Conservation (phyloP, 2,797 vertebrate genomes). For the Macroramphosus scolopax region DNA sequence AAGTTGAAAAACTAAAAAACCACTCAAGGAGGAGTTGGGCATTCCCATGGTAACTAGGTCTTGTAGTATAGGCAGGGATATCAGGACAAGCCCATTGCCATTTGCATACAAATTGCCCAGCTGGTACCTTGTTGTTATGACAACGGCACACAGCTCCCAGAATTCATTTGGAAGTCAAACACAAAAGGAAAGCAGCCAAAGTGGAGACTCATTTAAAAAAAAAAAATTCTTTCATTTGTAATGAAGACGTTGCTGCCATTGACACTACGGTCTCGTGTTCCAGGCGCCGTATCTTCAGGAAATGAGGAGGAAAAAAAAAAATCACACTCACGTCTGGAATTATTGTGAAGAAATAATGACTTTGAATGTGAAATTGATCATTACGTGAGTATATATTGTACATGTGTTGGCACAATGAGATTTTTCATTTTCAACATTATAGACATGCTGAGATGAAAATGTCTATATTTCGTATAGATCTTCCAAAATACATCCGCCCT, state of each 20-base stretch:
- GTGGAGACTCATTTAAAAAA: conserved; percentile 52
- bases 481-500: not conserved
- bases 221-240: conserved; percentile 41
- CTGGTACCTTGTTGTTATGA: conserved; percentile 84
- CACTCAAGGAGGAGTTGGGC: conserved; percentile 49
- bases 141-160: conserved; percentile 78
- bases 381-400: not conserved
- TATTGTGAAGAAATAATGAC: conserved; percentile 2
- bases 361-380: not conserved
- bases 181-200: conserved; percentile 63
- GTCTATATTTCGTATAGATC: too few species aligned
- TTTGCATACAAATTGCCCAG: conserved; percentile 86
- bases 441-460: too few species aligned
- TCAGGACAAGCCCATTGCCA: conserved; percentile 71
- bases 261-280: conserved; percentile 23
- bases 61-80: conserved; percentile 63
- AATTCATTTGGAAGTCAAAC: conserved; percentile 73
- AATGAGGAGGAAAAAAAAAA: not conserved
- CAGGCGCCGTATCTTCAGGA: conserved; percentile 9
- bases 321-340: conserved; percentile 6
- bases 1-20: conserved; percentile 15
- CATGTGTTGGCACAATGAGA: too few species aligned
- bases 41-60: conserved; percentile 77
- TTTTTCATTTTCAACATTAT: too few species aligned
- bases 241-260: conserved; percentile 30